Evolutionary conservation across 2,113 vertebrate species (phyloP), one percentile per base, ranked within the genome.

Genomic region (Castor canadensis): DNA sequence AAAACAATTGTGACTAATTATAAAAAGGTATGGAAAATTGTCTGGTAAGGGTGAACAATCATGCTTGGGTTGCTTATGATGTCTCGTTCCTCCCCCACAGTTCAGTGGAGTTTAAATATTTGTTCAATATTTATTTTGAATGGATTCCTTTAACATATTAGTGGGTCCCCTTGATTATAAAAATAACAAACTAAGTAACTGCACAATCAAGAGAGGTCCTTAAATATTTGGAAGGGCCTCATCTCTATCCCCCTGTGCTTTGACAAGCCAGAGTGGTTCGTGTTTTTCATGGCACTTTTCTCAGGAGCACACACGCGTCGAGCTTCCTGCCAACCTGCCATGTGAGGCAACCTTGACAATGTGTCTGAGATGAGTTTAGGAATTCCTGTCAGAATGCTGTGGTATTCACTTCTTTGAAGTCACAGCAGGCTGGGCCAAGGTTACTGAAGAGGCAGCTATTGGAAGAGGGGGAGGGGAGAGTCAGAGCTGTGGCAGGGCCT

Each of bases 101-200:
- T 10, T 71, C 77, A 6, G 40, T 3, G 49, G 22, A 62, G 92
- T 76, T 95, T 85, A 91, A 92, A 88, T 96, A 95, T 90, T 92
- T 95, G 94, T 52, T 91, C 88, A 90, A 6, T 95, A 96, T 95
- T 97, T 95, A 93, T 95, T 95, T 95, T 84, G 71, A 95, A 95
- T 95, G 93, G 96, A 88, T 96, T 95, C 94, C 89, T 96, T 92
- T 92, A 86, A 89, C 58, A 49, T 93, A 93, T 97, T 89, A 96
- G 96, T 79, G 93, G 84, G 90, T 64, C 72, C 80, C 71, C 77
- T 93, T 85, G 95, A 97, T 95, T 92, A 93, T 58, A 96, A 92
- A 92, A 96, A 92, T 92, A 97, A 96, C 81, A 97, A 95, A 96
- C 82, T 6, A 82, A 96, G 96, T 56, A 73, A 94, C 81, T 69